Evolutionary conservation across 2,797 vertebrate species (phyloP).

Genomic region (Manis crassicaudata): DNA sequence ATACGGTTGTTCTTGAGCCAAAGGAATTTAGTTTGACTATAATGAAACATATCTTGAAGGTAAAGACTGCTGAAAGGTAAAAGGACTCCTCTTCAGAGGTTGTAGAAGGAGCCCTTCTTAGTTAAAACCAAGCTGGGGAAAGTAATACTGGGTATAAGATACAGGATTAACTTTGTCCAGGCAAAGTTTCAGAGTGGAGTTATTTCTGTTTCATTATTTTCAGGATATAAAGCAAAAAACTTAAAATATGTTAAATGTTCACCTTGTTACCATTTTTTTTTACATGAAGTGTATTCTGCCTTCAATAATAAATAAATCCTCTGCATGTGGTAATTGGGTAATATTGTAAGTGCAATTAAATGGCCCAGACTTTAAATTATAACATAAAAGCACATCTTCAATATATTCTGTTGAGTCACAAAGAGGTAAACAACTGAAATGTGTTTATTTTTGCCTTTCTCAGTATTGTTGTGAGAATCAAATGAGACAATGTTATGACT

Average conservation of each 20-base stretch:
- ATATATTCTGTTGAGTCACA: background rate
- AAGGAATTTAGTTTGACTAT: conserved; percentile 37
- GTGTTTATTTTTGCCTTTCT: conserved; percentile 15
- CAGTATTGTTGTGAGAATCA: background rate
- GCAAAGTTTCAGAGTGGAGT: conserved; percentile 37
- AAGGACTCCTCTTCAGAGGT: background rate
- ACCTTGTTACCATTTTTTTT: conserved; percentile 28
- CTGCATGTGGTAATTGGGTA: conserved; percentile 9
- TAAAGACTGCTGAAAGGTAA: background rate
- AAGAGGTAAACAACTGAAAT: conserved; percentile 16
- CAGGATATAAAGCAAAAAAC: conserved; percentile 49
- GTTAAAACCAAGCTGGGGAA: conserved; percentile 50
- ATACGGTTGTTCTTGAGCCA: conserved; percentile 14
- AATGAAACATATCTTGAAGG: conserved; percentile 12
- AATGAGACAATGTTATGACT: background rate
- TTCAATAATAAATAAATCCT: conserved; percentile 46
- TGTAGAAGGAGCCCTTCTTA: conserved; percentile 34
- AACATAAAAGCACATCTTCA: conserved; percentile 4
- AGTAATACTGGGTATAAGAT: background rate
- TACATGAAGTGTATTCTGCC: conserved; percentile 16
- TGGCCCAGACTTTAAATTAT: conserved; percentile 6
- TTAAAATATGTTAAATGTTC: conserved; percentile 48
- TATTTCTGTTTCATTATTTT: conserved; percentile 55
- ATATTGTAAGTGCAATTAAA: conserved; percentile 46
- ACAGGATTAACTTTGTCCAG: conserved; percentile 32